Base-by-base conservation (phyloP, 2,797 vertebrate species). In the Gallinago nigripennis region DNA sequence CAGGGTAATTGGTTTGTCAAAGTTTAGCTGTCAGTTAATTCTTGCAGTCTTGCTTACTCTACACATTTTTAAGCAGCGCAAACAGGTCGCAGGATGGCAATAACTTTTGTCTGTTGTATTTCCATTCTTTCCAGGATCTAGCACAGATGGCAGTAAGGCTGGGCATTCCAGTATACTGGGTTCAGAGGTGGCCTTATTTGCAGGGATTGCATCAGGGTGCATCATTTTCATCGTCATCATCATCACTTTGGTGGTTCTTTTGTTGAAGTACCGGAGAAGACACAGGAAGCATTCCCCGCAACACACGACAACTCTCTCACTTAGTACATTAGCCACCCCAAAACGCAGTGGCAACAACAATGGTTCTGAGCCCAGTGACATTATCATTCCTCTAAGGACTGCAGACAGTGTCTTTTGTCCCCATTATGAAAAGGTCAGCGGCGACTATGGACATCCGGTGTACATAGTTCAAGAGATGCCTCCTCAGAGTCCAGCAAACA, bases 391-490 rank as follows among this genome's bases (percentile, higher is more conserved):
- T 77, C 98, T 99, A 97, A 98, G 99, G 99, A 99, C 99, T 98
- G 99, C 99, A 95, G 99, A 99, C 98, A 99, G 99, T 96, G 99
- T 99, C 90, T 99, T 99, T 98, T 99, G 99, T 96, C 99, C 99
- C 23, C 99, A 99, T 98, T 99, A 99, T 93, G 99, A 99, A 98
- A 99, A 99, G 97, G 99, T 99, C 95, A 99, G 99, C 94, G 99
- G 99, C 46, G 99, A 99, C 97, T 99, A 99, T 89, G 99, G 99
- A 97, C 99, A 99, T 98, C 99, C 99, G 0, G 99, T 99, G 97
- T 99, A 99, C 98, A 99, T 99, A 88, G 99, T 99, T 46, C 99
- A 99, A 98, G 99, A 99, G 98, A 99, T 99, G 99, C 99, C 99
- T 15, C 99, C 99, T 58, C 99, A 99, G 98, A 99, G 99, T 95